Percentiles rank a stretch among this genome's conserved stretches.
These are phyloP conservation scores for Pangasius krempfi DNA, from an alignment of 2,797 vertebrate genomes.

Conservation along the genomic window DNA sequence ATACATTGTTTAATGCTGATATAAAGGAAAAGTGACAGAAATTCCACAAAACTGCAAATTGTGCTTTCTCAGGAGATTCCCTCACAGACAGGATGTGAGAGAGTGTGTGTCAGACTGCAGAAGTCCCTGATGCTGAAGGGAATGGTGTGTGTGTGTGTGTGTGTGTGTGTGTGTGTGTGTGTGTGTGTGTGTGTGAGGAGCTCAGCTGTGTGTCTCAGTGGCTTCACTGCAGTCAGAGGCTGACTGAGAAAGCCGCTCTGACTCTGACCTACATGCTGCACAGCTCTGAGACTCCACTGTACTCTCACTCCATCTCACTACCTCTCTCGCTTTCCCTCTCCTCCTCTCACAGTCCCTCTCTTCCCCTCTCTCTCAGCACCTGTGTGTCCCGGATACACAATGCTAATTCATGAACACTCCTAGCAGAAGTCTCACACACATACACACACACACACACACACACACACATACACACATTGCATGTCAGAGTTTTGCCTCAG, in stretches of 20 bases:
- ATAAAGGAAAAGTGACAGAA: constrained; percentile 48
- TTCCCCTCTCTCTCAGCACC: constrained; percentile 36
- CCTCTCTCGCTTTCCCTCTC: constrained; percentile 30
- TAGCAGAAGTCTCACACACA: constrained; percentile 2
- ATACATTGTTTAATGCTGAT: not conserved
- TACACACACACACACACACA: constrained; percentile 17
- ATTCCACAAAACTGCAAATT: constrained; percentile 14
- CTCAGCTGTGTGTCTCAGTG: constrained; percentile 29
- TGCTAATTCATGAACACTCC: constrained; percentile 59
- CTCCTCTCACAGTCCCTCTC: not conserved
- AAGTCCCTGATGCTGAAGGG: constrained; percentile 35
- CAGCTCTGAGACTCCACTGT: constrained; percentile 64
- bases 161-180: constrained; percentile 12
- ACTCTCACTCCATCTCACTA: constrained; percentile 63
- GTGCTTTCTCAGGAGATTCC: constrained; percentile 31
- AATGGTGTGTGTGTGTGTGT: constrained; percentile 6
- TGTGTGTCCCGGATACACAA: constrained; percentile 47
- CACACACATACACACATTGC: constrained; percentile 26
- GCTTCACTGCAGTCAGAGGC: constrained; percentile 45
- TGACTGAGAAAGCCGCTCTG: constrained; percentile 61
- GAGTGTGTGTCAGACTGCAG: constrained; percentile 5
- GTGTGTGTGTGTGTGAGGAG: constrained; percentile 10
- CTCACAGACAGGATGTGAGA: constrained; percentile 18
- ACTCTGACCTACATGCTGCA: constrained; percentile 69
- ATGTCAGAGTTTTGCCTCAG: constrained; percentile 42